A percentile compares a stretch with the other conserved stretches of the same genome.
Conservation (phyloP, 2,888 invertebrate genomes). For the Tenthredo livida region DNA sequence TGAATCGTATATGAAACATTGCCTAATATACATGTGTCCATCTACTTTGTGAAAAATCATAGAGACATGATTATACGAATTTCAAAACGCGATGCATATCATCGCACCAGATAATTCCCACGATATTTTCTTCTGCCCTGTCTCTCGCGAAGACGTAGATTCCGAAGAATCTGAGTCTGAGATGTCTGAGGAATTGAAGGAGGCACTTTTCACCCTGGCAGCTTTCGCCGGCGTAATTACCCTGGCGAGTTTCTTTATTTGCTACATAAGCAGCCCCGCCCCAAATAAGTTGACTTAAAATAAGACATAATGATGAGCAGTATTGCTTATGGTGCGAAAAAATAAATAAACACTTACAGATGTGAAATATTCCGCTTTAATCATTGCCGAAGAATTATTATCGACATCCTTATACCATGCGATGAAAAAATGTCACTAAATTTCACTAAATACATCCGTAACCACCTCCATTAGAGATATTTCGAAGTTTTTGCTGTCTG, state of each 20-base stretch:
- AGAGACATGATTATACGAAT: background rate
- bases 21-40: background rate
- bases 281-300: conserved; percentile 26
- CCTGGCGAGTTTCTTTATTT: conserved; percentile 68
- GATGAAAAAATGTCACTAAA: too few species aligned
- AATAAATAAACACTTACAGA: background rate
- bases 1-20: background rate
- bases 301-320: background rate
- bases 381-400: background rate
- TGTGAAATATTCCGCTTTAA: background rate
- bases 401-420: background rate
- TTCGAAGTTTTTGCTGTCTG: too few species aligned
- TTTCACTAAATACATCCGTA: background rate
- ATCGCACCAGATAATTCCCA: background rate
- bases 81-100: background rate
- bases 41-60: background rate
- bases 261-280: conserved; percentile 67
- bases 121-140: background rate
- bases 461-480: too few species aligned
- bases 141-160: background rate
- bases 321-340: background rate
- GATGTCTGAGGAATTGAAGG: conserved; percentile 64
- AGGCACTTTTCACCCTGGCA: conserved; percentile 68
- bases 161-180: background rate
- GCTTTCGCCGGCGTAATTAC: conserved; percentile 67